Evolutionary conservation across 2,888 invertebrate genomes (phyloP).

Genomic region (Apoda limacodes): DNA sequence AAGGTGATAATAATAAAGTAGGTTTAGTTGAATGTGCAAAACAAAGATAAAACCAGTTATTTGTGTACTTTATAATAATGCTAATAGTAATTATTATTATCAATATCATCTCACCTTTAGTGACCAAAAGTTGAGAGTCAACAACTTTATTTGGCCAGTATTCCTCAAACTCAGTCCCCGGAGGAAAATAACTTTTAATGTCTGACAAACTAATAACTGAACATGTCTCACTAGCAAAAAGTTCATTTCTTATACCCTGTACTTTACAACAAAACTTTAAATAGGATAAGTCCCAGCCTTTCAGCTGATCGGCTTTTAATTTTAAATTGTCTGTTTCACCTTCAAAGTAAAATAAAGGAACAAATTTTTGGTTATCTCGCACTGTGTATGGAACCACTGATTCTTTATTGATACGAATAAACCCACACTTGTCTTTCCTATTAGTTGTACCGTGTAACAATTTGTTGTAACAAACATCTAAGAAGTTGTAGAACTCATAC

Average conservation of each 20-base stretch:
- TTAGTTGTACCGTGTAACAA: slow-evolving; percentile 77
- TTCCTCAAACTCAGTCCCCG: slow-evolving; percentile 90
- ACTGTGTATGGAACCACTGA: slow-evolving; percentile 94
- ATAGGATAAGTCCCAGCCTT: slow-evolving; percentile 93
- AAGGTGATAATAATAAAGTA: too few relatives aligned
- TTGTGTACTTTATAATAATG: too few relatives aligned
- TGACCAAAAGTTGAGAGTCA: slow-evolving; percentile 82
- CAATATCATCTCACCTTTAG: slow-evolving; percentile 60
- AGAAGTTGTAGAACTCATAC: slow-evolving; percentile 89
- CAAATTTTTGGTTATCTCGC: slow-evolving; percentile 85
- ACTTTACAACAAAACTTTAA: slow-evolving; percentile 95
- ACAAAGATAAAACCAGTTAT: too few relatives aligned
- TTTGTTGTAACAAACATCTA: slow-evolving; percentile 91
- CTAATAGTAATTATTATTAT: too few relatives aligned
- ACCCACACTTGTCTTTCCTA: slow-evolving; percentile 87
- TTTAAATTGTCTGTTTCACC: slow-evolving; percentile 94
- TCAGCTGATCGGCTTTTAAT: slow-evolving; percentile 86
- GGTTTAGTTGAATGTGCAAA: too few relatives aligned
- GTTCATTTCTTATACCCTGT: slow-evolving; percentile 90
- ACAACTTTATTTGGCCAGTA: slow-evolving; percentile 94
- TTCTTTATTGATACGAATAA: slow-evolving; percentile 92
- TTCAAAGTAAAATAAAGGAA: slow-evolving; percentile 89
- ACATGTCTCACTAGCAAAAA: slow-evolving; percentile 91
- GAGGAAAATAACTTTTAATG: slow-evolving; percentile 91
- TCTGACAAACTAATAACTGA: slow-evolving; percentile 91